Base-by-base conservation (phyloP, 2,888 invertebrate species). In the Teinopalpus imperialis region DNA sequence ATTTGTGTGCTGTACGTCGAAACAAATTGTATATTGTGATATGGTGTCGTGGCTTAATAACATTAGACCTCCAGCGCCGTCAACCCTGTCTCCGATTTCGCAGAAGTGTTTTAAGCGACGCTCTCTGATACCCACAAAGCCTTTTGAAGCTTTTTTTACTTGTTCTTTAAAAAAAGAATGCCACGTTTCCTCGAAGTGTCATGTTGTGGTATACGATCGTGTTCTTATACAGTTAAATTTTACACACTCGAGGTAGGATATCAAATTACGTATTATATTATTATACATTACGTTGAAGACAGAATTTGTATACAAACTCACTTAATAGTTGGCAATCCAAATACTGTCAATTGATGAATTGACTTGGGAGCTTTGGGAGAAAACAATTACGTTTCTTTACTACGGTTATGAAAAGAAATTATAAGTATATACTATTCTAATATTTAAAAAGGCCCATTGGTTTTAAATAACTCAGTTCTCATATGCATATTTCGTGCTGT, bases 21-120 rank as follows among this genome's bases (percentile, higher is more conserved):
- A 82, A 80, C 69, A 69, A 65, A 75, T 72, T 72, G 81, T 80
- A 71, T 85, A 78, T 86, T 86, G 77, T 88, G 86, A 85, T 85
- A 79, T 59, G 61, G 51, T 70, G 86, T 86, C 86, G 56, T 49
- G 57, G 50, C 63, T 62, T 48, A 68, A 82, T 81, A 83, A 60
- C 67, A 56, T 81, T 78, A 74, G 57, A 58, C 56, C 62, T 56
- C 59, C 63, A 52, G 50, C 54, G 57, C 54, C 58, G 57, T 31
- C 48, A 61, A 51, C 48, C 53, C 40, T 51, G 57, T 71, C 72
- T 86, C 82, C 66, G 69, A 75, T 87, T 87, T 85, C 87, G 68
- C 72, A 80, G 85, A 85, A 86, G 83, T 81, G 86, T 82, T 70
- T 74, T 73, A 69, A 74, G 73, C 74, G 69, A 78, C 82, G 78